Conservation (phyloP, 2,888 invertebrate genomes). For the Euzetes globulus region DNA sequence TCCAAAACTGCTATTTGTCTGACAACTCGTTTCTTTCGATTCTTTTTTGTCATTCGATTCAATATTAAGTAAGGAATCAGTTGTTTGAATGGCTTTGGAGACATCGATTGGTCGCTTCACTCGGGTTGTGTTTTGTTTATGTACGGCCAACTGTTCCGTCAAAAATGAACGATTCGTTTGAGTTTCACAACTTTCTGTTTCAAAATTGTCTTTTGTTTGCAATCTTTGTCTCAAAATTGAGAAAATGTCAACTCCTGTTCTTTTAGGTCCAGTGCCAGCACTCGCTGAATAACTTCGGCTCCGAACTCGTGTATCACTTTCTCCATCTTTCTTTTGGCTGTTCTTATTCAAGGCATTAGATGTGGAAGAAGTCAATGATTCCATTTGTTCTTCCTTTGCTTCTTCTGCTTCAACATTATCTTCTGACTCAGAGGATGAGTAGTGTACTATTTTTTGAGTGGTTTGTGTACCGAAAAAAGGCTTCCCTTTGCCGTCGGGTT, state of each 20-base stretch:
- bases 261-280: background rate
- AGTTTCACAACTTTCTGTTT: slow-evolving; percentile 10
- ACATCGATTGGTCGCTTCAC: background rate
- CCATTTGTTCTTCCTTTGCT: background rate
- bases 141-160: background rate
- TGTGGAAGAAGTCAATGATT: background rate
- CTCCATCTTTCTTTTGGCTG: no score
- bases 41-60: background rate
- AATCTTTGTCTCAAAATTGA: background rate
- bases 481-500: slow-evolving; percentile 23
- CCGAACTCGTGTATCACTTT: background rate
- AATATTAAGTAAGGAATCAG: background rate
- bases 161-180: slow-evolving; percentile 15
- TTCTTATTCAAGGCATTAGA: background rate
- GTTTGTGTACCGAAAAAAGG: background rate
- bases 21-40: background rate
- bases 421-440: slow-evolving; percentile 12
- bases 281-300: slow-evolving; percentile 6
- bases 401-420: background rate
- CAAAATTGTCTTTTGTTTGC: background rate
- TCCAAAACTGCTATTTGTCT: background rate
- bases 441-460: background rate
- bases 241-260: background rate
- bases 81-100: slow-evolving; percentile 8
- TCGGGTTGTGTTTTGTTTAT: background rate